These are phyloP conservation scores for Mirounga angustirostris DNA, from an alignment of 2,113 vertebrate species.

Conservation along the genomic window DNA sequence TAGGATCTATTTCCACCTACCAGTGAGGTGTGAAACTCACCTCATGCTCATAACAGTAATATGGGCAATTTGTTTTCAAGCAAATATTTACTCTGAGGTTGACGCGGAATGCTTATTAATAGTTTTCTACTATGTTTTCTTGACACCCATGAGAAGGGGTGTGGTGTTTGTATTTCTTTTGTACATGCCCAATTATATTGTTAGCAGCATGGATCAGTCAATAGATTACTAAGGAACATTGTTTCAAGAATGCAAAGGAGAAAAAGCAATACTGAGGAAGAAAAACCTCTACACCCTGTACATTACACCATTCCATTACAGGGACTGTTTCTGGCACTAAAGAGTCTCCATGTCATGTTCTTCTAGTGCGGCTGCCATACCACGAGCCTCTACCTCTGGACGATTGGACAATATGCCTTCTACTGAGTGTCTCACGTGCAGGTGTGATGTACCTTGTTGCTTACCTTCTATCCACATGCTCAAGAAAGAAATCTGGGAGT, in stretches of 20 bases:
- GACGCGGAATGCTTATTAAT: slow-evolving; percentile 69
- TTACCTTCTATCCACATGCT: not conserved
- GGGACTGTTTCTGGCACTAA: not conserved
- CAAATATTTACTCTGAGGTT: slow-evolving; percentile 80
- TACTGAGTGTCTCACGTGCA: not conserved
- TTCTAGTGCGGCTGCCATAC: accelerated
- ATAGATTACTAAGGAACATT: not conserved
- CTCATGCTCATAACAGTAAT: slow-evolving; percentile 75
- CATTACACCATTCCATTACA: not conserved
- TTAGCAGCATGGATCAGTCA: not conserved
- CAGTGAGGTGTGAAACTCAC: slow-evolving; percentile 67
- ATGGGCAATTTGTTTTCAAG: slow-evolving; percentile 77
- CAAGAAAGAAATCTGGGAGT: not conserved
- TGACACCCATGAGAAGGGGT: not conserved
- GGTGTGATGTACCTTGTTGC: not conserved
- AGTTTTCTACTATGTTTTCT: slow-evolving; percentile 73
- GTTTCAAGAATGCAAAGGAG: not conserved
- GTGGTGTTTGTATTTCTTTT: not conserved
- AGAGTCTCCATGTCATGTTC: not conserved
- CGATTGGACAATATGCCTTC: not conserved
- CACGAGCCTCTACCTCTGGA: not conserved
- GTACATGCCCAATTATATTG: not conserved
- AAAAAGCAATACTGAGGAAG: not conserved
- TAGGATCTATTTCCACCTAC: slow-evolving; percentile 62
- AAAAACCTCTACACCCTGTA: not conserved